Evolutionary conservation across 2,113 vertebrate genomes (phyloP), one percentile per base, ranked within the genome.

Genomic region (Syngnathus floridae): DNA sequence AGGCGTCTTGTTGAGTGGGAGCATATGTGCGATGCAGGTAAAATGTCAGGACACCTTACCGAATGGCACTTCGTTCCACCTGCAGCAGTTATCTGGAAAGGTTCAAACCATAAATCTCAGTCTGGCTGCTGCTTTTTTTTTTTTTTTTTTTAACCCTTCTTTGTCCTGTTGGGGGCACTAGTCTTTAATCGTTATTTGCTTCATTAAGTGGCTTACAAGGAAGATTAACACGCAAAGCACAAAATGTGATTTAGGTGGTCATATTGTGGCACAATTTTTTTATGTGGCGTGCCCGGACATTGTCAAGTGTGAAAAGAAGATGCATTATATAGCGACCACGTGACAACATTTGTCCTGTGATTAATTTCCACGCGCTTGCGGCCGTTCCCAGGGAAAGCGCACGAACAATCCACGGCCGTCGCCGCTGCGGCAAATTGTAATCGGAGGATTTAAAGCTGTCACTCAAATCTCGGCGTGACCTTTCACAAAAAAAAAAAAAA

Each of bases 381-480:
- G 77, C 75, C 70, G 77, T 81, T 81, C 67, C 76, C 51, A 63
- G 57, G 72, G 49, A 82, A 45, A 16, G 21, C 0, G 87, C 82
- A 89, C 91, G 17, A 31, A 90, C 91, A 22, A 22, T 22, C 22
- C 87, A 90, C 88, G 89, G 87, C 87, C 90, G 87, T 88, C 90
- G 91, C 90, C 92, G 91, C 89, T 86, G 89, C 90, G 89, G 93
- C 92, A 92, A 93, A 94, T 90, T 93, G 74, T 74, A 83, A 84
- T 92, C 92, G 92, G 88, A 89, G 92, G 91, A 94, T 90, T 93
- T 93, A 90, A 93, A 92, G 92, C 92, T 93, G 93, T 93, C 93
- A 95, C 89, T 95, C 93, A 94, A 93, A 94, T 91, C 91, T 91
- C 89, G 82, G 56, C n/a, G 91, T 96, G 94, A 95, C 94, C 94